Conservation (phyloP, 2,113 vertebrate species). For the Trogon surrucura region DNA sequence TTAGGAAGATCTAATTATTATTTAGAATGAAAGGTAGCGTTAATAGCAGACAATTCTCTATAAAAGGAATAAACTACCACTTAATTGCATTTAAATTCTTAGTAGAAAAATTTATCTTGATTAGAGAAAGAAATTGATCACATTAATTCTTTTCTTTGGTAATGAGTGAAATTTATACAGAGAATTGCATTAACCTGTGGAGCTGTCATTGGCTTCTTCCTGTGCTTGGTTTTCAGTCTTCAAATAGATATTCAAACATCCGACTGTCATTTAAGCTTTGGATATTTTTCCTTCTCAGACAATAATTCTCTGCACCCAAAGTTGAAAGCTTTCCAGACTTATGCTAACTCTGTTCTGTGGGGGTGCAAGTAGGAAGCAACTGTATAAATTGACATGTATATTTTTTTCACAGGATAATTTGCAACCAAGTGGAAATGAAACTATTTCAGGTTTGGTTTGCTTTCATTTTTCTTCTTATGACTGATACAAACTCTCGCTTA, state of each 20-base stretch:
- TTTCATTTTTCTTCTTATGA: not conserved
- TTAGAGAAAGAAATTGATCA: conserved; percentile 48
- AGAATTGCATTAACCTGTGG: conserved; percentile 41
- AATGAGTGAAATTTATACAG: conserved; percentile 45
- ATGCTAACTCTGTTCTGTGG: conserved; percentile 30
- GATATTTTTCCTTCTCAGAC: conserved; percentile 60
- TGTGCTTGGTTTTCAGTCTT: conserved; percentile 27
- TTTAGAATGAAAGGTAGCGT: conserved; percentile 56
- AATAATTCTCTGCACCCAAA: conserved; percentile 48
- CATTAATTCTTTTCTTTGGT: conserved; percentile 42
- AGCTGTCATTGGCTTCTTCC: conserved; percentile 50
- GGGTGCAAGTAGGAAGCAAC: conserved; percentile 51
- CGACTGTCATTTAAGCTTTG: conserved; percentile 48
- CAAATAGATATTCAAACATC: conserved; percentile 43
- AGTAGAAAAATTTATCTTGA: conserved; percentile 68
- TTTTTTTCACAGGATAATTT: not conserved
- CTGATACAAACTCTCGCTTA: not conserved
- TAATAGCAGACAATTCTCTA: conserved; percentile 65
- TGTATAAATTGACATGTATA: not conserved
- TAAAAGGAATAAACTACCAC: conserved; percentile 54
- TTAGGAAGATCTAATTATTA: conserved; percentile 57
- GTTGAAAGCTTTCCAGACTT: conserved; percentile 50
- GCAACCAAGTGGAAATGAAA: conserved; percentile 6
- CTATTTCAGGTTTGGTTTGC: not conserved
- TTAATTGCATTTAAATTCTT: conserved; percentile 73